Evolutionary conservation across 2,113 vertebrate genomes (phyloP).

Genomic region (Epinephelus fuscoguttatus): DNA sequence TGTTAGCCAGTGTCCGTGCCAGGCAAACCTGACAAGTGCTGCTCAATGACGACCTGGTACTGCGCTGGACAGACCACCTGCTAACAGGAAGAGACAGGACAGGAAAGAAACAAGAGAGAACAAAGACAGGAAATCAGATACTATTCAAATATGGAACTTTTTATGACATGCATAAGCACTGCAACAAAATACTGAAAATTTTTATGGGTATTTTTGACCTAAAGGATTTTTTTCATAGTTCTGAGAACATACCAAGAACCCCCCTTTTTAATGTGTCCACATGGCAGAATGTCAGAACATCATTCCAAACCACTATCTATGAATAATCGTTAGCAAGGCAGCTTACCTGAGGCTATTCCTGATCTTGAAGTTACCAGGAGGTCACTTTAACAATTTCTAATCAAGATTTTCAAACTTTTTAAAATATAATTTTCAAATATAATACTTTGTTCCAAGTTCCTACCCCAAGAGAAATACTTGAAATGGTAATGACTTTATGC

Average conservation of each 20-base stretch:
- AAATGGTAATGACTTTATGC: not conserved
- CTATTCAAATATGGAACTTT: not conserved
- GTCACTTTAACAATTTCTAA: not conserved
- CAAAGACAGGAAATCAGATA: not conserved
- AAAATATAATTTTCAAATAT: not conserved
- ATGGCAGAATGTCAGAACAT: not conserved
- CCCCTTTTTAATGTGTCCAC: too few species aligned
- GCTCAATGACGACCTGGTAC: conserved; percentile 84
- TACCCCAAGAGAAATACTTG: not conserved
- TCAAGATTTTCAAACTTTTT: not conserved
- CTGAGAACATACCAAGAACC: too few species aligned
- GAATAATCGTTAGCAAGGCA: not conserved
- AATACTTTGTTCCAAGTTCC: not conserved
- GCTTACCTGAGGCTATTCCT: not conserved
- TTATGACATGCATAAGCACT: not conserved
- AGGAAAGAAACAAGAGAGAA: conserved; percentile 26
- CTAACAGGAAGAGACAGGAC: conserved; percentile 14
- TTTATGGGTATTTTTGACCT: too few species aligned
- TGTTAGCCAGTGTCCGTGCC: conserved; percentile 79
- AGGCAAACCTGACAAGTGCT: conserved; percentile 74
- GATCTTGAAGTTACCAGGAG: not conserved
- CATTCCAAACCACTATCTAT: not conserved
- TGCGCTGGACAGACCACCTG: conserved; percentile 60
- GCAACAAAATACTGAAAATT: too few species aligned
- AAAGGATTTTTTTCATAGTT: too few species aligned